Percentiles rank a stretch among this genome's conserved stretches.
Evolutionary conservation across 2,113 vertebrate species (phyloP).

Genomic region (Potamarius usumacintae): DNA sequence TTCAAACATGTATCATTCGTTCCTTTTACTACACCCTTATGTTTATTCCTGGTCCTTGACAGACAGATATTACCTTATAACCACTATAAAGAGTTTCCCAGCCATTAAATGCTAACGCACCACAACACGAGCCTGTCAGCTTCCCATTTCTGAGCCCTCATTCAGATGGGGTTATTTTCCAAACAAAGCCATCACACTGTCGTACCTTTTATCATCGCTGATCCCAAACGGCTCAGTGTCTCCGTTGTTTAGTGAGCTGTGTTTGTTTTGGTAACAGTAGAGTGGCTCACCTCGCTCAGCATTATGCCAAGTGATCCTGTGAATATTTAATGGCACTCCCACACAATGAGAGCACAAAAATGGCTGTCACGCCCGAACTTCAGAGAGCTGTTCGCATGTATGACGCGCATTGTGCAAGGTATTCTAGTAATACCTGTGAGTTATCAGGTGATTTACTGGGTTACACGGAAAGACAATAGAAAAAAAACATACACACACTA

Average conservation of each 20-base stretch:
- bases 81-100: not conserved
- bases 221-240: constrained; percentile 18
- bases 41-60: not conserved
- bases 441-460: constrained; percentile 7
- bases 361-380: constrained; percentile 9
- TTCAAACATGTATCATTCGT: not conserved
- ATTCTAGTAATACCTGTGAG: constrained; percentile 34
- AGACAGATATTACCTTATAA: not conserved
- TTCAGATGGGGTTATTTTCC: not conserved
- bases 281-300: constrained; percentile 29
- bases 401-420: constrained; percentile 36
- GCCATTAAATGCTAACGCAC: not conserved
- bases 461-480: not conserved
- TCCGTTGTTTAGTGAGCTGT: constrained; percentile 27
- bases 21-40: not conserved
- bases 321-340: constrained; percentile 38
- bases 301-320: constrained; percentile 32
- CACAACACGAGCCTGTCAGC: not conserved
- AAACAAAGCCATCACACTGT: not conserved
- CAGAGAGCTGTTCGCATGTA: not conserved
- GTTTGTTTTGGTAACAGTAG: constrained; percentile 44
- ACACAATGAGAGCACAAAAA: constrained; percentile 29
- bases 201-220: constrained; percentile 18
- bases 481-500: constrained; percentile 1
- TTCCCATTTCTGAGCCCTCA: not conserved